Base-by-base conservation (phyloP, 1,140 invertebrate species). In the Ceratoteleas bidentatus region DNA sequence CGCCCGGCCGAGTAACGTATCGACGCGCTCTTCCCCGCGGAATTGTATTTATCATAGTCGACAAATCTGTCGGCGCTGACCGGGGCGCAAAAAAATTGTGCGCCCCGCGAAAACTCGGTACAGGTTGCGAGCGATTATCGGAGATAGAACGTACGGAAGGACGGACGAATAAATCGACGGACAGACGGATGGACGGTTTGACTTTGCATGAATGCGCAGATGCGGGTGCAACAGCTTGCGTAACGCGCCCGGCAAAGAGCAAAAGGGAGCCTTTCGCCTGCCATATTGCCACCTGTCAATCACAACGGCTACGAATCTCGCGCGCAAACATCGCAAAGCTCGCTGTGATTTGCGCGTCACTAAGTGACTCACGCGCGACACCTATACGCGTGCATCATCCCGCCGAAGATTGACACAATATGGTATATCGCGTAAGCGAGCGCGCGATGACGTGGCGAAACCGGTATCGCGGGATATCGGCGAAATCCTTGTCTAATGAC, bases 181-280 rank as follows among this genome's bases (percentile, higher is more conserved):
- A 88, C 85, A 84, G 85, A 87, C 87, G 86, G 86, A 87, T 86
- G 85, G 87, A 88, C 86, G 86, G 85, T 89, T 90, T 86, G 90
- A 91, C 88, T 92, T 90, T 91, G 90, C 90, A 91, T 92, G 91
- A 92, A 88, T 89, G 90, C 89, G 90, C 91, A 91, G 90, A 92
- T 92, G 90, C 90, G 91, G 90, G 90, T 91, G 91, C 90, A 92
- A 91, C 91, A 92, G 91, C 91, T 92, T 92, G 91, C 89, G 90
- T 90, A 92, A 91, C 90, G 90, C 86, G 88, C 83, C 86, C 83
- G 84, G 87, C 87, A 89, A 88, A 90, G 88, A 90, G 89, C 87
- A 89, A 90, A 89, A 88, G 86, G 88, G 87, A 88, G 85, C 83
- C 85, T 89, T 87, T 24, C 83, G 68, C 86, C 77, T 86, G 62